Evolutionary conservation across 2,888 invertebrate genomes (phyloP).

Genomic region (Acanthosepion esculentum): DNA sequence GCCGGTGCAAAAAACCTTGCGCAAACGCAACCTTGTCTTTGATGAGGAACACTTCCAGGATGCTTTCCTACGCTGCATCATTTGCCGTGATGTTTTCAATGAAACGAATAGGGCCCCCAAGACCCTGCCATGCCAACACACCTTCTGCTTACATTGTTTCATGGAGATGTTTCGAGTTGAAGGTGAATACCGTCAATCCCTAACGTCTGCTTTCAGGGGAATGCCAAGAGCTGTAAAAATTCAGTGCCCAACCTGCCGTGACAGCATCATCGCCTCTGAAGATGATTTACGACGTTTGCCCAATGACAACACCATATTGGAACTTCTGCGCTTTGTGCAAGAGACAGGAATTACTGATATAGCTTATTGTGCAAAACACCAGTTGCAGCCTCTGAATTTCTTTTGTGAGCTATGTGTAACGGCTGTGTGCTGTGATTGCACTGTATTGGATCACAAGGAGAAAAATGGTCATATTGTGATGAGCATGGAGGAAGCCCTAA

Average conservation of each 20-base stretch:
- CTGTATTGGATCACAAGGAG: slow-evolving; percentile 70
- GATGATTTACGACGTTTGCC: slow-evolving; percentile 66
- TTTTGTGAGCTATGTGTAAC: slow-evolving; percentile 70
- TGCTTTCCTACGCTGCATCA: slow-evolving; percentile 72
- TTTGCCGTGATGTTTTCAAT: slow-evolving; percentile 73
- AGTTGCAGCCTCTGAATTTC: slow-evolving; percentile 70
- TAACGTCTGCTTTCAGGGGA: slow-evolving; percentile 67
- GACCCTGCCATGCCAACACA: slow-evolving; percentile 75
- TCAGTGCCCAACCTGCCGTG: slow-evolving; percentile 68
- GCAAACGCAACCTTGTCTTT: slow-evolving; percentile 66
- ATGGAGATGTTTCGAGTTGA: slow-evolving; percentile 71
- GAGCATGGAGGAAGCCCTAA: slow-evolving; percentile 69
- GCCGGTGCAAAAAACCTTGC: slow-evolving; percentile 47
- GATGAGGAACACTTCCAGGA: slow-evolving; percentile 70
- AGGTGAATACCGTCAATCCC: slow-evolving; percentile 67
- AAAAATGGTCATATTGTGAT: slow-evolving; percentile 66
- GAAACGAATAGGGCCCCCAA: slow-evolving; percentile 72
- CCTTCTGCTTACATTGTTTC: slow-evolving; percentile 74
- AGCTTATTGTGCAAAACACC: slow-evolving; percentile 68
- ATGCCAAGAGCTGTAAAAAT: slow-evolving; percentile 71
- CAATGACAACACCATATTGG: slow-evolving; percentile 69
- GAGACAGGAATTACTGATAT: slow-evolving; percentile 65
- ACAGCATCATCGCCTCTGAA: slow-evolving; percentile 66
- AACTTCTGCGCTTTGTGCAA: slow-evolving; percentile 66
- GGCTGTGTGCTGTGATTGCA: slow-evolving; percentile 71